These are phyloP conservation scores for Oligia strigilis DNA, from an alignment of 2,888 invertebrate genomes.

Conservation along the genomic window DNA sequence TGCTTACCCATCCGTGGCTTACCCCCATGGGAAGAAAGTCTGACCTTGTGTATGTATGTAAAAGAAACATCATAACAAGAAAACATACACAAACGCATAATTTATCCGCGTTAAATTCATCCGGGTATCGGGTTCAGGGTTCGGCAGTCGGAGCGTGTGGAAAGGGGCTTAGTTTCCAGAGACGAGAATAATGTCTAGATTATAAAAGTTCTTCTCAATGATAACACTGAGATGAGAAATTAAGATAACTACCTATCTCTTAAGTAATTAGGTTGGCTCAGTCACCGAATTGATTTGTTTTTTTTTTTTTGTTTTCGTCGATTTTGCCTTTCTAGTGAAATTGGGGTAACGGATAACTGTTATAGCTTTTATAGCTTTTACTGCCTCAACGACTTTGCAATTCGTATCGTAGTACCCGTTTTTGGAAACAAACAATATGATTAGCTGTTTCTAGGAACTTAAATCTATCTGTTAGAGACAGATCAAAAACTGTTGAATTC, in stretches of 20 bases:
- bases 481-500: not conserved
- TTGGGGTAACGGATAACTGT: not conserved
- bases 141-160: not conserved
- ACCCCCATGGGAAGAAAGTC: not conserved
- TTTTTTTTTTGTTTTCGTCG: not conserved
- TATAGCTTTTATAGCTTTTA: not conserved
- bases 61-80: not conserved
- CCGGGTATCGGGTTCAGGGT: not conserved
- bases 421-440: not conserved
- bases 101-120: not conserved
- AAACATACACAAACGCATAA: not conserved
- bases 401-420: not conserved
- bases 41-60: not conserved
- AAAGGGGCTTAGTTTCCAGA: too few relatives aligned
- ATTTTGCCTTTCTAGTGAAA: not conserved
- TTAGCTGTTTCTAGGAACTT: not conserved
- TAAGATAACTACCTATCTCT: constrained; percentile 17
- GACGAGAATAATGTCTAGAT: not conserved
- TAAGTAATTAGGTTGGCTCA: constrained; percentile 32
- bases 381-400: not conserved
- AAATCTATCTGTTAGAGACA: not conserved
- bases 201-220: constrained; percentile 17
- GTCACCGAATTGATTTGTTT: constrained; percentile 6
- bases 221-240: constrained; percentile 12
- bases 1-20: not conserved